Conservation (phyloP, 2,888 invertebrate genomes). For the Eupeodes luniger region DNA sequence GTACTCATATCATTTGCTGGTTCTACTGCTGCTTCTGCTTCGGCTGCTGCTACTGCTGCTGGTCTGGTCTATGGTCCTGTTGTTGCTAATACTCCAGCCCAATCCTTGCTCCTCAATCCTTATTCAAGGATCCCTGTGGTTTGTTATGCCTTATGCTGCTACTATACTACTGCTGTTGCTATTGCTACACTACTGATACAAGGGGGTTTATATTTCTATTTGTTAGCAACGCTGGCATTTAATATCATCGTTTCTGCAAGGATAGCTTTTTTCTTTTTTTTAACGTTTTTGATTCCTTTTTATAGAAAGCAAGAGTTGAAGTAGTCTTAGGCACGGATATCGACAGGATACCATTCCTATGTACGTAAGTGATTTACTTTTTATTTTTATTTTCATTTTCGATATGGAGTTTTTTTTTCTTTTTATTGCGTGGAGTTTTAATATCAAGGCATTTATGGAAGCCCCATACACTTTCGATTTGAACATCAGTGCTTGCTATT, state of each 20-base stretch:
- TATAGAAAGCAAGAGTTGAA: slow-evolving; percentile 47
- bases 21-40: neutral
- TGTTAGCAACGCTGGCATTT: slow-evolving; percentile 69
- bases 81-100: slow-evolving; percentile 60
- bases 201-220: slow-evolving; percentile 73
- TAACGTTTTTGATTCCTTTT: slow-evolving; percentile 49
- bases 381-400: slow-evolving; percentile 51
- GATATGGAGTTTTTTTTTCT: slow-evolving; percentile 6
- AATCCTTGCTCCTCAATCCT: slow-evolving; percentile 29
- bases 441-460: neutral
- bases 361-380: slow-evolving; percentile 64
- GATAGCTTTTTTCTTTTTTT: slow-evolving; percentile 42
- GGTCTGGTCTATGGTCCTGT: slow-evolving; percentile 55
- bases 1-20: slow-evolving; percentile 75
- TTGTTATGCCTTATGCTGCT: slow-evolving; percentile 21
- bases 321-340: slow-evolving; percentile 37
- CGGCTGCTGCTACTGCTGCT: slow-evolving; percentile 38
- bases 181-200: slow-evolving; percentile 35
- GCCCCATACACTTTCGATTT: neutral
- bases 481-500: neutral
- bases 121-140: slow-evolving; percentile 41
- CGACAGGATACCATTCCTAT: slow-evolving; percentile 16
- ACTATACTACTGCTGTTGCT: neutral
- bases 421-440: neutral
- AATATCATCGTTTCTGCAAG: slow-evolving; percentile 74